Base-by-base conservation (phyloP, 2,797 vertebrate genomes). In the Triplophysa bombifrons region DNA sequence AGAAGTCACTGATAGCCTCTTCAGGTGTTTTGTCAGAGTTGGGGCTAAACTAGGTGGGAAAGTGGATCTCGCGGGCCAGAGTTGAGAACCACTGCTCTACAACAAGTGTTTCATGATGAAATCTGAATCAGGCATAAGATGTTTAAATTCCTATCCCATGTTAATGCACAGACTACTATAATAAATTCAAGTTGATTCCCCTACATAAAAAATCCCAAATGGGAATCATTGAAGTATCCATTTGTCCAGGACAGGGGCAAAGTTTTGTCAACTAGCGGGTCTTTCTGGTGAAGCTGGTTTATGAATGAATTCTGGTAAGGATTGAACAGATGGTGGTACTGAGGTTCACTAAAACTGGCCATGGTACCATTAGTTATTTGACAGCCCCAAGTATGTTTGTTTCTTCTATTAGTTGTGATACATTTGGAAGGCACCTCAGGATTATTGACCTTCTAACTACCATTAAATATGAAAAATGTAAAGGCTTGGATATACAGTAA, bases 381-480 rank as follows among this genome's bases (percentile, higher is more conserved):
- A 46, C 13, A 38, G 19, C 68, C 19, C 34, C 51, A 4, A 16
- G 64, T 69, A 55, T 69, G 46, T 38, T 10, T 41, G 6, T 51
- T 19, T 44, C 44, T 22, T 38, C 41, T 65, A 72, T 67, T 50
- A 27, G 3, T 12, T 30, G 10, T 64, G 38, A 74, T 8, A 63
- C 60, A 78, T 74, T 58, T 30, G 70, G 25, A 22, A 25, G 64
- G 61, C 19, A 38, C 30, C 61, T 38, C n/a, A 77, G 69, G 25
- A 34, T 58, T 58, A 68, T 46, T 67, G 68, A 76, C 82, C 61
- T 73, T 80, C 60, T 27, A 51, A 48, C 34, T 20, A 20, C 72
- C 30, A 4, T 74, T 65, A 76, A 83, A 80, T 82, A 27, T 71
- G 72, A 76, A 81, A 76, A 34, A 66, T 41, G 14, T 68, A 27